These are phyloP conservation scores for Phaethon lepturus DNA, from an alignment of 2,113 vertebrate genomes.

Conservation along the genomic window DNA sequence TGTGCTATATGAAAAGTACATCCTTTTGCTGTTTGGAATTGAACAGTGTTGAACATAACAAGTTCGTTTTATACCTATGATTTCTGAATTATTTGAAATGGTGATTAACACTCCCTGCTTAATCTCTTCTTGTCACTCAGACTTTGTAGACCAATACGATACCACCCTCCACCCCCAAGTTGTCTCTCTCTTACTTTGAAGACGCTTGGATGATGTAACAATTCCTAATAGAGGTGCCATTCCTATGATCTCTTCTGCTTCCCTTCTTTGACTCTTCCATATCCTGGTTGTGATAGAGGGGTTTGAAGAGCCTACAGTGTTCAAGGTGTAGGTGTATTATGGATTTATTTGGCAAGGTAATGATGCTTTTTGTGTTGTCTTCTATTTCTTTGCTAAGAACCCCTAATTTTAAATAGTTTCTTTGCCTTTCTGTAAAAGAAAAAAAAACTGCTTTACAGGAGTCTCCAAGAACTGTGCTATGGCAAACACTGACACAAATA, in stretches of 20 bases:
- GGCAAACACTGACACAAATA: neutral
- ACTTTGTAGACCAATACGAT: neutral
- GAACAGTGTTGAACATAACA: neutral
- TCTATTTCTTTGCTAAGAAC: neutral
- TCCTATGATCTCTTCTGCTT: neutral
- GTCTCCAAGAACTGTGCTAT: neutral
- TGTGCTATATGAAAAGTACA: neutral
- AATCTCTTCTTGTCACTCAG: neutral
- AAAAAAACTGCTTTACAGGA: neutral
- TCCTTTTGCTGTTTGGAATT: neutral
- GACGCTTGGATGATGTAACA: neutral
- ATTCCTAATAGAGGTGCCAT: neutral
- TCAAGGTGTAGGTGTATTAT: neutral
- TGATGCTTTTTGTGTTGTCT: neutral
- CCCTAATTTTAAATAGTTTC: neutral
- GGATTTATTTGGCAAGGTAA: neutral
- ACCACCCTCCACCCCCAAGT: fast-evolving
- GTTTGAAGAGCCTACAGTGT: neutral
- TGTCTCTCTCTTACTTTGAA: neutral
- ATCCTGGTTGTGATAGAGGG: neutral
- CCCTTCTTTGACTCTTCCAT: neutral
- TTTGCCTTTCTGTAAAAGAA: neutral
- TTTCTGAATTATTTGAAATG: neutral
- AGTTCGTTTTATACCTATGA: neutral
- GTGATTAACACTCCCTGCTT: neutral